Evolutionary conservation across 2,888 invertebrate species (phyloP), one percentile per base, ranked within the genome.

Genomic region (Halictus ligatus): DNA sequence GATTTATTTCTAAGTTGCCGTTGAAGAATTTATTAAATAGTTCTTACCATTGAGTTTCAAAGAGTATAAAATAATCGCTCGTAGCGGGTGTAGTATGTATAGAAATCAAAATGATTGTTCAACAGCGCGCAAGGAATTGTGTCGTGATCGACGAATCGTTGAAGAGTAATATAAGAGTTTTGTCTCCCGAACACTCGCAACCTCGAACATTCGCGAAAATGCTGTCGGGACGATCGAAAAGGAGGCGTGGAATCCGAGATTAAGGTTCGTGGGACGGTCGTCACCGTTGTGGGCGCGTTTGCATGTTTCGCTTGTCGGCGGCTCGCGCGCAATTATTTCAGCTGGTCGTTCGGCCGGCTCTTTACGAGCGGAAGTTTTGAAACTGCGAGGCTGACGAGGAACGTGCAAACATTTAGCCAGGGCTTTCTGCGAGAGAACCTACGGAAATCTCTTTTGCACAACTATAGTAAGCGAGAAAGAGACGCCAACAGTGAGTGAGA

Each of bases 321-420:
- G 78, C 46, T 50, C 35, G n/a, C 13, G 83, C 71, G 54, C 21
- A 46, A 84, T 84, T 84, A 71, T 84, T 25, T 40, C 40, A 69
- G 46, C 29, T 21, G 29, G 18, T 50, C 50, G 35, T 81, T 78
- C 81, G n/a, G 73, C 12, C 48, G 29, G 35, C 13, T 67, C 35
- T 81, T 81, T 81, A 71, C 75, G 48, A 71, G 83, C 40, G 10
- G 2, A 50, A 83, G 71, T 72, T 82, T 60, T 75, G 83, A 43
- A 75, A 71, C 21, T 71, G 54, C 48, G 48, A 64, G 60, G 21
- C 72, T 50, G 60, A 21, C 72, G 35, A 29, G 35, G 50, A 64
- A 69, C 67, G 73, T 46, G 82, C 74, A 82, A 75, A 75, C 69
- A 81, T 82, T 81, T 29, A 35, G 74, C 58, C 40, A 5, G 0